Conservation (phyloP, 2,888 invertebrate genomes). For the Drepanosiphum platanoidis region DNA sequence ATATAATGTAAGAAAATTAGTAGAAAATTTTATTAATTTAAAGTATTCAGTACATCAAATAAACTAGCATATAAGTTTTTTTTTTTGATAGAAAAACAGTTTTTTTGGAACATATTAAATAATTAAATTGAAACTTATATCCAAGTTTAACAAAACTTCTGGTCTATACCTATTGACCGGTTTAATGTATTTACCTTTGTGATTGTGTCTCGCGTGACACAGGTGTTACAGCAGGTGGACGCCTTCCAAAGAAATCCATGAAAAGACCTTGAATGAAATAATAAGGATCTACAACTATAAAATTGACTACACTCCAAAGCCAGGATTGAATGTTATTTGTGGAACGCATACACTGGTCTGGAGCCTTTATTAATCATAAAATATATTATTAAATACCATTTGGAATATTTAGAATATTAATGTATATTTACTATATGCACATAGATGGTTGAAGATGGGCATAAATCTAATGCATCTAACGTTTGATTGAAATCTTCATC, state of each 20-base stretch:
- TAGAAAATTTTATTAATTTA: no score
- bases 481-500: slow-evolving; percentile 21
- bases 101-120: no score
- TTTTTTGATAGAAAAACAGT: no score
- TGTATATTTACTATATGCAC: slow-evolving; percentile 3
- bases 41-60: no score
- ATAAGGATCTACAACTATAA: background rate
- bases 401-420: background rate
- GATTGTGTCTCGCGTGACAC: background rate
- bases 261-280: background rate
- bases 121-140: no score
- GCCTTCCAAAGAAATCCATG: background rate
- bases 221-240: background rate
- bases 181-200: background rate
- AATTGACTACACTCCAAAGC: background rate
- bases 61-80: no score
- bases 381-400: background rate
- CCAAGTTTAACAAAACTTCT: no score
- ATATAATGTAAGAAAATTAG: no score
- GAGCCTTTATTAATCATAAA: background rate
- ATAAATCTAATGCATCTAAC: background rate
- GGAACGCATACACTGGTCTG: background rate
- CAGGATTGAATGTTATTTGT: background rate
- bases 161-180: no score
- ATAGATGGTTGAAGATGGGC: slow-evolving; percentile 40